Base-by-base conservation (phyloP, 2,888 invertebrate genomes). In the Tenthredo notha region DNA sequence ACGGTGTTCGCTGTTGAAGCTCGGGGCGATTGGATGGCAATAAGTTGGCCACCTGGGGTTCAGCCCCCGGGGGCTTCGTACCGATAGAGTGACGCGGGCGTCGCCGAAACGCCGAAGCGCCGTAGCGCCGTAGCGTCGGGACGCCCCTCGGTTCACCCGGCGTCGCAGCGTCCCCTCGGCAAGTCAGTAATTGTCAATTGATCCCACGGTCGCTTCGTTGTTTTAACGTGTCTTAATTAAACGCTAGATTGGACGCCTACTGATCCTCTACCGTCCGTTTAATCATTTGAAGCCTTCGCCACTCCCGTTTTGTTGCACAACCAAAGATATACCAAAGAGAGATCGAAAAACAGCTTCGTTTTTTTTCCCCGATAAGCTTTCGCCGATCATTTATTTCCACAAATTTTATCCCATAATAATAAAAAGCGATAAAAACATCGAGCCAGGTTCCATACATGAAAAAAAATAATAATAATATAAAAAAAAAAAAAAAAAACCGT, bases 31-130 rank as follows among this genome's bases (percentile, higher is more conserved):
- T 86, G 85, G 86, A 86, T 80, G 87, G 88, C 90, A 90, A 90
- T 90, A 90, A 90, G 87, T 87, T 87, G 90, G 77, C 90, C 91
- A 88, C 90, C 90, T 88, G 87, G 86, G 85, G 90, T 85, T 86
- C 25, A 12, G 18, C 67, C 83, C 83, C 77, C 77, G 29, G 77
- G 83, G 83, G 83, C 47, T 83, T 65, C 67, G 80, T 83, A 67
- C 83, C 67, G 80, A 86, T 83, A 21, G 84, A 21, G 37, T 50
- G 82, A 84, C 85, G 78, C 74, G 83, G 54, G 80, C 80, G 80
- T 58, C 80, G 80, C n/a, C 21, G 74, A 40, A 47, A 12, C 43
- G 37, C 40, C 77, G 77, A 33, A 37, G 80, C 80, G 58, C 33
- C 83, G 83, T 18, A 43, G 83, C 83, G 83, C 50, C 83, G 83